Percentiles rank a stretch among this genome's conserved stretches.
phyloP scores from a whole-genome alignment of 30 jellyfish, hydroid and myxozoan genomes.

The Haliclystus octoradiatus region DNA sequence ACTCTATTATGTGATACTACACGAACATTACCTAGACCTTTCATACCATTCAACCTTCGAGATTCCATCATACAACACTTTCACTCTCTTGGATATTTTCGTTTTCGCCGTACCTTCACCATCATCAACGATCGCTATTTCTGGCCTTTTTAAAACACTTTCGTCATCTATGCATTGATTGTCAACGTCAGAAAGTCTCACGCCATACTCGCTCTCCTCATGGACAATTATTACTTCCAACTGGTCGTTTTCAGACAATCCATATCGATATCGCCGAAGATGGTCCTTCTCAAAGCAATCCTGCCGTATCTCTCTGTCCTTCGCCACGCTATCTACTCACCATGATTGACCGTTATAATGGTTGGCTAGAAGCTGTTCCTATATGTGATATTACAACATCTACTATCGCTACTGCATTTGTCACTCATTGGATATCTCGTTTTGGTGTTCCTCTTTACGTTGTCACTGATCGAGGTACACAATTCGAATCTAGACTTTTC shows the following conservation, averaged over 20 bases:
- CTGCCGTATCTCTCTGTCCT: too few relatives aligned
- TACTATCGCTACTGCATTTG: conserved; percentile 6
- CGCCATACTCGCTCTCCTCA: conserved; percentile 20
- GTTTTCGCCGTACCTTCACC: conserved; percentile 10
- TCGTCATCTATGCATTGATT: conserved; percentile 16
- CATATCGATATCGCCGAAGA: conserved; percentile 34
- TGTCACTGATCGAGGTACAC: conserved; percentile 35
- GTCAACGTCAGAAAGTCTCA: conserved; percentile 22
- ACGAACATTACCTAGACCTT: conserved; percentile 19
- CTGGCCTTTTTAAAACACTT: conserved; percentile 32
- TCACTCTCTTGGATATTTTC: conserved; percentile 14
- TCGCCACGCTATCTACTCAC: conserved; percentile 18
- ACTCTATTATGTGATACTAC: conserved; percentile 22
- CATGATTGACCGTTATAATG: conserved; percentile 21
- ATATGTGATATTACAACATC: conserved; percentile 21
- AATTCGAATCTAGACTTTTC: conserved; percentile 22
- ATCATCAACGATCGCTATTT: conserved; percentile 21
- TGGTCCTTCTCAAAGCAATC: conserved; percentile 10
- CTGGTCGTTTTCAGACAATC: conserved; percentile 17
- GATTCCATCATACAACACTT: conserved; percentile 9
- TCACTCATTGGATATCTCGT: conserved; percentile 19
- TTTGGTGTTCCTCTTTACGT: conserved; percentile 33
- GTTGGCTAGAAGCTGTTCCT: conserved; percentile 49
- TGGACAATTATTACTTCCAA: conserved; percentile 16
- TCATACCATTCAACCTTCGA: conserved; percentile 13